Evolutionary conservation across 2,113 vertebrate genomes (phyloP), one percentile per base, ranked within the genome.

Genomic region (Myiopsitta monachus): DNA sequence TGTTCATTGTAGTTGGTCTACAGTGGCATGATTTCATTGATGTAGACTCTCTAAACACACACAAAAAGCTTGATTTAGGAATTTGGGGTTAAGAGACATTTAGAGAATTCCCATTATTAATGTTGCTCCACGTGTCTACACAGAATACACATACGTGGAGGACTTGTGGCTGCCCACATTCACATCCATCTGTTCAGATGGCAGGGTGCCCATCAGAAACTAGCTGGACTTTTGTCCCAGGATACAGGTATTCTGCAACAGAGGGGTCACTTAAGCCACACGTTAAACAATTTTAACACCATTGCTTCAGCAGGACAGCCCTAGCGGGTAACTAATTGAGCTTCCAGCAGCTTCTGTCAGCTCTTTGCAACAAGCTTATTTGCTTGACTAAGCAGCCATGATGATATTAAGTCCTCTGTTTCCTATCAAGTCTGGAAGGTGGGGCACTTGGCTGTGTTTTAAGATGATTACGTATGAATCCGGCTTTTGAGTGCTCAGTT

Each of bases 341-440:
- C 59, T 95, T 92, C 87, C 83, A 66, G 67, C 85, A 88, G 92
- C 3, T 9, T 75, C 93, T 90, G 74, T 91, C 88, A 81, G 91
- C 68, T 83, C 30, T 38, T 82, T 66, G 41, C 84, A 96, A 9
- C 55, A 63, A 39, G 9, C 30, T 79, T 72, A 14, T 83, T 86
- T 75, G 64, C 64, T 57, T 83, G 91, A n/a, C 54, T 75, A 39
- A 94, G 86, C 76, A 83, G 83, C 59, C 43, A 9, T 0, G 8
- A 19, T 14, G 41, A 16, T 19, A 23, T 23, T 3, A 4, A 62
- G 64, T 1, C 9, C 27, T 82, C 31, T 0, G 3, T 30, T 73
- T 87, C 64, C 46, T 88, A n/a, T 19, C 39, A 70, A 44, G 11
- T 67, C 46, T 87, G 36, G 12, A 64, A 33, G 44, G 7, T 41